Evolutionary conservation across 2,888 invertebrate genomes (phyloP).

Genomic region (Mylabris sibirica): DNA sequence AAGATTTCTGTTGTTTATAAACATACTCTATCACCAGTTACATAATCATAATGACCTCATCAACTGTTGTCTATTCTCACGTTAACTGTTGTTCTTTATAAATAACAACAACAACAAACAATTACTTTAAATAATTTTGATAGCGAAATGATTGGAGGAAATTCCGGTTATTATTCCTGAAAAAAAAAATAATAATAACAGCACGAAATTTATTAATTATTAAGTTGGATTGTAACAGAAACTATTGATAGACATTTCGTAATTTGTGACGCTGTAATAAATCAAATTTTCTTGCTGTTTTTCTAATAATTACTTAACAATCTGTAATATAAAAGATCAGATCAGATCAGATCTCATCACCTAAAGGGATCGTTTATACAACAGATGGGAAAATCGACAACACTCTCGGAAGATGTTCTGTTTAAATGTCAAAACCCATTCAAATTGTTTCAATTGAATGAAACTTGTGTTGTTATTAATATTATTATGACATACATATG

Average conservation of each 20-base stretch:
- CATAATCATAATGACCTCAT: slow-evolving; percentile 23
- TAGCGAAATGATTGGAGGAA: slow-evolving; percentile 2
- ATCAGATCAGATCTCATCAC: neutral
- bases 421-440: neutral
- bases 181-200: neutral
- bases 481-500: slow-evolving; percentile 5
- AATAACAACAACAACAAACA: slow-evolving; percentile 20
- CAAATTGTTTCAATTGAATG: neutral
- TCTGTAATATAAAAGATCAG: neutral
- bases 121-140: neutral
- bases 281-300: neutral
- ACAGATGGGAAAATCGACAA: neutral
- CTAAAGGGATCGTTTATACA: neutral
- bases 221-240: neutral
- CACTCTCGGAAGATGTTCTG: neutral
- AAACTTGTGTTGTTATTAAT: neutral
- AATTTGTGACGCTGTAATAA: neutral
- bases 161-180: neutral
- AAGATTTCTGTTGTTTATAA: neutral
- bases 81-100: slow-evolving; percentile 21
- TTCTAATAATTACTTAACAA: neutral
- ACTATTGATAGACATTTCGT: neutral
- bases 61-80: slow-evolving; percentile 25
- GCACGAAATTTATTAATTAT: neutral
- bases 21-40: slow-evolving; percentile 12